A percentile compares a stretch with the other conserved stretches of the same genome.
phyloP scores from a whole-genome alignment of 2,888 invertebrate species.

The Galeopsomyia nigrocyanea region DNA sequence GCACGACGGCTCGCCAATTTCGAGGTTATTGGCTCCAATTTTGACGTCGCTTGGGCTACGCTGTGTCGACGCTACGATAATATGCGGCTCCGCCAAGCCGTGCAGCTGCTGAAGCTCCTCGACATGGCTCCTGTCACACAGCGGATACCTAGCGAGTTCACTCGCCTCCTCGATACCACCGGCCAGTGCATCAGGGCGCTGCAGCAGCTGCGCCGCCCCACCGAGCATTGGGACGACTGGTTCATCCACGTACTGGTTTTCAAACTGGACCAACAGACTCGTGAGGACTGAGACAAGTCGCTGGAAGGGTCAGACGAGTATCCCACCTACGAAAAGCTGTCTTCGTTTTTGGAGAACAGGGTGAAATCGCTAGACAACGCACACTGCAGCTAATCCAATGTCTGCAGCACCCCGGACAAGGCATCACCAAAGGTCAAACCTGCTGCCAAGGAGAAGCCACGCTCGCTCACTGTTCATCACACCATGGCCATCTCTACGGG shows the following conservation, averaged over 20 bases:
- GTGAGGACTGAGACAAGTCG: not conserved
- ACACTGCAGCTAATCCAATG: not conserved
- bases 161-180: not conserved
- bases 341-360: not conserved
- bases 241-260: not conserved
- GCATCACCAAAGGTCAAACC: not conserved
- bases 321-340: not conserved
- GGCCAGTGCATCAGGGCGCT: not conserved
- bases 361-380: not conserved
- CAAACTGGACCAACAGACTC: not conserved
- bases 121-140: not conserved
- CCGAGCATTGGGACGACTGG: not conserved
- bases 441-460: not conserved
- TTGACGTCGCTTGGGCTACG: constrained; percentile 2
- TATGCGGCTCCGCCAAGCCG: not conserved
- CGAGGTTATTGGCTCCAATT: not conserved
- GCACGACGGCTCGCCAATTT: not conserved
- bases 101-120: not conserved
- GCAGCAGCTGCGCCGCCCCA: not conserved
- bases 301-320: not conserved
- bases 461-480: too few relatives aligned
- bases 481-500: too few relatives aligned
- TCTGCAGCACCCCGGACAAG: too few relatives aligned
- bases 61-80: not conserved
- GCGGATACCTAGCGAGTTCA: not conserved